Conservation (phyloP, 2,888 invertebrate genomes). For the Cephus sareptanus region DNA sequence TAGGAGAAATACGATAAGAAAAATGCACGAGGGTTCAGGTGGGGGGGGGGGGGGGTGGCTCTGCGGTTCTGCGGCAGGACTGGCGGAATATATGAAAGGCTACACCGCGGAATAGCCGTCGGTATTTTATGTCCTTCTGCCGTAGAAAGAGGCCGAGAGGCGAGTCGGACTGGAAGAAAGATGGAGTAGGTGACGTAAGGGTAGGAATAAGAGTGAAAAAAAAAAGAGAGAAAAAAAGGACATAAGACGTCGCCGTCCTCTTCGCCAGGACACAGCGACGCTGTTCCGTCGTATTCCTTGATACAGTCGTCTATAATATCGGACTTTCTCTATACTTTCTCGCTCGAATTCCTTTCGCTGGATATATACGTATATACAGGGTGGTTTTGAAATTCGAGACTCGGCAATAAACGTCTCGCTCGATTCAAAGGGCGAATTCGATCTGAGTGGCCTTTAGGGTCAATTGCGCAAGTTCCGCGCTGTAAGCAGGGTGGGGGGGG, state of each 20-base stretch:
- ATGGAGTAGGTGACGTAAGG: neutral
- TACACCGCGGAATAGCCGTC: constrained; percentile 21
- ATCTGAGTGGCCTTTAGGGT: neutral
- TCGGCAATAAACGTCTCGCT: neutral
- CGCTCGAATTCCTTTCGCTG: neutral
- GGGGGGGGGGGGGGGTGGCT: neutral
- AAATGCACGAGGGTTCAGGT: constrained; percentile 32
- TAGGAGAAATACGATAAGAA: constrained; percentile 37
- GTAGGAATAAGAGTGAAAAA: neutral
- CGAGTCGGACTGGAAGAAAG: neutral
- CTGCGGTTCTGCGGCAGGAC: constrained; percentile 5
- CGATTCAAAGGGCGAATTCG: neutral
- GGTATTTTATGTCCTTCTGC: constrained; percentile 28
- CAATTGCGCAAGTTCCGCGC: neutral
- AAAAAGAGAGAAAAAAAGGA: neutral
- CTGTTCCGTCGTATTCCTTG: neutral
- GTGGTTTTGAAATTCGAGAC: neutral
- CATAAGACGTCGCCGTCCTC: neutral
- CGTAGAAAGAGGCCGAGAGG: neutral
- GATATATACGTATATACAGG: neutral
- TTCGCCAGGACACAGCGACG: neutral
- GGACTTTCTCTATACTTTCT: neutral
- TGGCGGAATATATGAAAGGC: constrained; percentile 16
- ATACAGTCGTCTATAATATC: neutral
- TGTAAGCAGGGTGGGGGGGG: neutral